Conservation (phyloP, 2,888 invertebrate genomes). For the Carpatolechia fugitivella region DNA sequence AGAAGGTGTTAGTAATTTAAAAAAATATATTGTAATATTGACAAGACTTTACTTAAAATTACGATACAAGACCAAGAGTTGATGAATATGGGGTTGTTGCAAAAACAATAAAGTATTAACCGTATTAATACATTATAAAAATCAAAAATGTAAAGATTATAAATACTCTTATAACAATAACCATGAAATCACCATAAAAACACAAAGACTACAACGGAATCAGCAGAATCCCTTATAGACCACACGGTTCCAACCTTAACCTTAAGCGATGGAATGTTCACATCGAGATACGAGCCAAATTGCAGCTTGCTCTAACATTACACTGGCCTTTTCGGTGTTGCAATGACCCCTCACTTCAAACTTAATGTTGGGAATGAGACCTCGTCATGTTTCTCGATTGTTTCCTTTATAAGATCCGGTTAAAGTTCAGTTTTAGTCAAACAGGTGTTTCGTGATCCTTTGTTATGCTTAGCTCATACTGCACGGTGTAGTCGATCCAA, state of each 20-base stretch:
- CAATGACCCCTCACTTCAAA: conserved; percentile 49
- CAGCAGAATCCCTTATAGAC: conserved; percentile 8
- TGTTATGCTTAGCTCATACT: too few species aligned
- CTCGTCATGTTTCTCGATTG: conserved; percentile 1
- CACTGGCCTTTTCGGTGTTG: conserved; percentile 49
- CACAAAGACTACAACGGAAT: background rate
- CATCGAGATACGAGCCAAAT: conserved; percentile 17
- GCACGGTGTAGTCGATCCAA: too few species aligned
- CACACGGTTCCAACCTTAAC: conserved; percentile 15
- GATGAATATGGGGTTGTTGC: too few species aligned
- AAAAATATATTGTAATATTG: too few species aligned
- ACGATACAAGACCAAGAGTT: too few species aligned
- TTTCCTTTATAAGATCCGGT: background rate
- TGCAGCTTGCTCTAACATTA: conserved; percentile 17
- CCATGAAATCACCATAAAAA: background rate
- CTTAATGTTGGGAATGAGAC: conserved; percentile 28
- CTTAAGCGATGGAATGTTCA: conserved; percentile 17
- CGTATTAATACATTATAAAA: too few species aligned
- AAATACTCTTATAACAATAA: too few species aligned
- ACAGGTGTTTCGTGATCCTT: background rate
- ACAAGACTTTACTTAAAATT: too few species aligned
- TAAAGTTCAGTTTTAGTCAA: background rate
- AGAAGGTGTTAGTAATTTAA: too few species aligned
- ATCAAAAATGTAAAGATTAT: too few species aligned
- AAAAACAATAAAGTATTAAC: too few species aligned